Evolutionary conservation across 2,797 vertebrate species (phyloP), one percentile per base, ranked within the genome.

Genomic region (Aplochiton taeniatus): DNA sequence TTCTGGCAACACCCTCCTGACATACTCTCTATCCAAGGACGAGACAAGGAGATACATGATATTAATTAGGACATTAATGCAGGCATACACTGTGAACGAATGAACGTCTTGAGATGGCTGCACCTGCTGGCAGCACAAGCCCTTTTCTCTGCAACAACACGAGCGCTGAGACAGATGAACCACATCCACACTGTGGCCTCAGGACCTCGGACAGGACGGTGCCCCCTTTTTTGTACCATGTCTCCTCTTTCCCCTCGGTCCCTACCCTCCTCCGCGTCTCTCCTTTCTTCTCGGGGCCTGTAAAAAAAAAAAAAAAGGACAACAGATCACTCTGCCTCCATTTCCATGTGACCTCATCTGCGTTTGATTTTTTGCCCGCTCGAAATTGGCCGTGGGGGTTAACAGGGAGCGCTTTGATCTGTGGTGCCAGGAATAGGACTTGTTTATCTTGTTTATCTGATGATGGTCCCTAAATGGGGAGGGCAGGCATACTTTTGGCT

Each of bases 361-460:
- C 75, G 75, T 91, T 90, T 88, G 83, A 91, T 90, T 88, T n/a
- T 88, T 82, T 89, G 81, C 80, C 85, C 75, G 75, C 85, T 87
- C 84, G 78, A 88, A 90, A 86, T 83, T 89, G 83, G 86, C 88
- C 82, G 85, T 80, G 77, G 85, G 83, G 87, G 88, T 90, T 83
- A 84, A 83, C 71, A 68, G 45, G 77, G 74, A 76, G 75, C 74
- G 69, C 90, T 92, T 92, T 93, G 90, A 92, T 92, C 90, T 86
- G 80, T 67, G 70, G 68, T 85, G 85, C 86, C 86, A 90, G 86
- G 83, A 91, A 91, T 90, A 83, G 86, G 83, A 84, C 87, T 89
- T 89, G 89, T 91, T 91, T 91, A 90, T 92, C 87, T 90, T 88
- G 87, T 91, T 91, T 90, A 90, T 92, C 91, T 90, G 87, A 89